phyloP scores from a whole-genome alignment of 2,888 invertebrate genomes.

The Melanostoma mellinum region DNA sequence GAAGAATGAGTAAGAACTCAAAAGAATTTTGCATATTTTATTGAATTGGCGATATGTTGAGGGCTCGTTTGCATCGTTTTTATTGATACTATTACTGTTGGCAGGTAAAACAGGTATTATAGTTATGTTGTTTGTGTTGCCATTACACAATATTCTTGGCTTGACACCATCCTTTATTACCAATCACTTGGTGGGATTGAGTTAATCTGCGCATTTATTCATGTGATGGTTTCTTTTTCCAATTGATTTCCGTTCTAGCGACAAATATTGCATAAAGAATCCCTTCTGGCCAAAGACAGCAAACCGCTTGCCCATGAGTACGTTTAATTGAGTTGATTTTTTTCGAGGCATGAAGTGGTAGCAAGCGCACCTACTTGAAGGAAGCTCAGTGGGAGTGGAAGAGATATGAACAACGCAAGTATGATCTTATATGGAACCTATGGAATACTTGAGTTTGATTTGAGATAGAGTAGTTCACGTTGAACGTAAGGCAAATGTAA shows the following conservation, averaged over 20 bases:
- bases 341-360: conserved; percentile 41
- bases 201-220: conserved; percentile 43
- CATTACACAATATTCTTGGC: conserved; percentile 60
- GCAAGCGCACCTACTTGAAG: conserved; percentile 11
- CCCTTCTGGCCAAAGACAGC: conserved; percentile 32
- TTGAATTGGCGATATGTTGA: conserved; percentile 61
- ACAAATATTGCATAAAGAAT: conserved; percentile 68
- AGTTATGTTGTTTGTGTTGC: conserved; percentile 42
- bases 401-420: neutral
- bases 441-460: no score
- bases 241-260: conserved; percentile 67
- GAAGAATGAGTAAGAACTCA: conserved; percentile 44
- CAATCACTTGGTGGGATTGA: conserved; percentile 33
- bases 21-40: conserved; percentile 58
- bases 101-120: conserved; percentile 57
- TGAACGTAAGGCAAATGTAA: no score
- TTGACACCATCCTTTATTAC: conserved; percentile 53
- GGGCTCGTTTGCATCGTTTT: conserved; percentile 62
- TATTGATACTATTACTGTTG: conserved; percentile 61
- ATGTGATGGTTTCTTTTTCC: conserved; percentile 43
- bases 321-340: conserved; percentile 63
- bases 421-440: no score
- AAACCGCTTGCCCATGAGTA: conserved; percentile 18
- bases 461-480: no score
- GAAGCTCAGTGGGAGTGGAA: conserved; percentile 46